Percentiles rank a stretch among this genome's conserved stretches.
Conservation (phyloP, 1,140 invertebrate species). For the Drosophila melanogaster region DNA sequence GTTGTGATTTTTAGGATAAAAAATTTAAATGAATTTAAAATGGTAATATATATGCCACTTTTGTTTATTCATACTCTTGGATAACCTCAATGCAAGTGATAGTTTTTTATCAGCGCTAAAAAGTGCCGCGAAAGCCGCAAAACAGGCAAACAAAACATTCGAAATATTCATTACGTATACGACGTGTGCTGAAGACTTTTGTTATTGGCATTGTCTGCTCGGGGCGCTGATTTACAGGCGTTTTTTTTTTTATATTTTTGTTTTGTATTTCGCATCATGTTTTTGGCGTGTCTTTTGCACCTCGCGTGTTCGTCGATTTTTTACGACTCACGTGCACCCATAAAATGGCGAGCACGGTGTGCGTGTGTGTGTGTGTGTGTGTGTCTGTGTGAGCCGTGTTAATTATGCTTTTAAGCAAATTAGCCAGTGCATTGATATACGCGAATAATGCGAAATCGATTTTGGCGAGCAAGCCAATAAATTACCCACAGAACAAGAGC, state of each 20-base stretch:
- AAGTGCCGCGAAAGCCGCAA: conserved; percentile 26
- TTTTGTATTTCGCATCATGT: conserved; percentile 9
- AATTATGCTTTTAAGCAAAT: conserved; percentile 82
- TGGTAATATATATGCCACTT: not conserved
- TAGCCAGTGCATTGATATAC: conserved; percentile 72
- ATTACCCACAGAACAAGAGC: conserved; percentile 57
- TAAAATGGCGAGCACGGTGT: conserved; percentile 44
- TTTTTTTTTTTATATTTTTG: conserved; percentile 23
- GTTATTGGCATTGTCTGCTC: conserved; percentile 37
- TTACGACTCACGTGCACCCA: conserved; percentile 67
- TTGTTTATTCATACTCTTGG: not conserved
- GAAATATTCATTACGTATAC: conserved; percentile 64
- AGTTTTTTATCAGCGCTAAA: not conserved
- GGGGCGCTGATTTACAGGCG: conserved; percentile 65
- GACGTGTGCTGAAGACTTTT: conserved; percentile 31
- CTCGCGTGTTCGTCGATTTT: conserved; percentile 57
- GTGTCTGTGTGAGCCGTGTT: conserved; percentile 43
- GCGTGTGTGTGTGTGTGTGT: not conserved
- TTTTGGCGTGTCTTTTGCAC: conserved; percentile 58
- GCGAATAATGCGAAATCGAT: conserved; percentile 75
- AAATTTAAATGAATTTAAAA: not conserved
- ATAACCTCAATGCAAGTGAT: not conserved
- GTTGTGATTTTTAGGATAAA: no score
- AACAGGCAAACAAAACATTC: conserved; percentile 39
- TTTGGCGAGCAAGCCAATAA: conserved; percentile 63